Evolutionary conservation across 2,888 invertebrate genomes (phyloP).

Genomic region (Leptopterna dolabrata): DNA sequence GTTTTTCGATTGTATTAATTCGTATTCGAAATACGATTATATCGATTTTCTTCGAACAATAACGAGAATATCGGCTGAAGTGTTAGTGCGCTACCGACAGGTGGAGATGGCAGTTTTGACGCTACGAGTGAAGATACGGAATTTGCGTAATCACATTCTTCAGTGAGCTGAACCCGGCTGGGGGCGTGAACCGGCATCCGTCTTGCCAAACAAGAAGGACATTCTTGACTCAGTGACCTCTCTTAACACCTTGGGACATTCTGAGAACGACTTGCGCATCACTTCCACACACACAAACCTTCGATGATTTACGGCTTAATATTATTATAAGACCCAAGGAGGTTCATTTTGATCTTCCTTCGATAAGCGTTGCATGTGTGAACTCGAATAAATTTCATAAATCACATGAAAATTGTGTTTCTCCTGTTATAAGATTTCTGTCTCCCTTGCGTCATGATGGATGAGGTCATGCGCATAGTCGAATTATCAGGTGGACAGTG

Average conservation of each 20-base stretch:
- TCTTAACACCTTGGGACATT: neutral
- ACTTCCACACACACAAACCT: neutral
- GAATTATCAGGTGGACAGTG: too few species aligned
- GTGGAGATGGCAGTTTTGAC: too few species aligned
- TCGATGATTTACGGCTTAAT: neutral
- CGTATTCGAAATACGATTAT: too few species aligned
- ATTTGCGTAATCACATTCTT: neutral
- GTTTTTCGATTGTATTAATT: too few species aligned
- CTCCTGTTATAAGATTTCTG: neutral
- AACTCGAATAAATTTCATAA: neutral
- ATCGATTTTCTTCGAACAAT: too few species aligned
- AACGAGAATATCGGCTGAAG: too few species aligned
- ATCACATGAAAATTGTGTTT: neutral
- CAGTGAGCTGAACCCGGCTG: neutral
- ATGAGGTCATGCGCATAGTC: neutral
- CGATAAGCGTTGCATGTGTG: neutral
- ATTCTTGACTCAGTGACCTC: conserved; percentile 12
- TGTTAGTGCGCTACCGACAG: too few species aligned
- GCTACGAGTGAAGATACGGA: neutral
- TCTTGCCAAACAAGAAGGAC: conserved; percentile 14
- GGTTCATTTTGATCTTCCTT: neutral
- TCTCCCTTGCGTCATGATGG: neutral
- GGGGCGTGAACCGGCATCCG: neutral
- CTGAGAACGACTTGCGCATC: neutral
- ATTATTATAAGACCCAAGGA: neutral